Evolutionary conservation across 1,140 invertebrate genomes (phyloP).

Genomic region (Drosophila azteca): DNA sequence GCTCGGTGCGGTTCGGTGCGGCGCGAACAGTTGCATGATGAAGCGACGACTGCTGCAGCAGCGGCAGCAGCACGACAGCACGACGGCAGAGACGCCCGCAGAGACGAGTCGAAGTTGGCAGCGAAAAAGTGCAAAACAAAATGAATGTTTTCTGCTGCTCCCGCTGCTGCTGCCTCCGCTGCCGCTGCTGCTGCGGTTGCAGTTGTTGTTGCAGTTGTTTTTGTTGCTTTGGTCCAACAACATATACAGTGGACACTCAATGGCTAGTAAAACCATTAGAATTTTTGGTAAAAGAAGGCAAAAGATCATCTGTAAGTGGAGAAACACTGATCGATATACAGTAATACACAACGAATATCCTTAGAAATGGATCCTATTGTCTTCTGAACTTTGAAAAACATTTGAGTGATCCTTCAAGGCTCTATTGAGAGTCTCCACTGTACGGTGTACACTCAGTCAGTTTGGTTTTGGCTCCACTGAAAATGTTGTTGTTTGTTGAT

Average conservation of each 20-base stretch:
- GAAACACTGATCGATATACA: too few species aligned
- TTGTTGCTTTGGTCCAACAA: conserved; percentile 10
- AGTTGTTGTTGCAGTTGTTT: conserved; percentile 26
- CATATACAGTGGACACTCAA: conserved; percentile 31
- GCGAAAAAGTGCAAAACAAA: conserved; percentile 71
- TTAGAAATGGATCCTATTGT: too few species aligned
- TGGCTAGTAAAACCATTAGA: too few species aligned
- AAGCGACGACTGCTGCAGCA: conserved; percentile 44
- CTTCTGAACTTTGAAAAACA: too few species aligned
- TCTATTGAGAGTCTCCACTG: conserved; percentile 20
- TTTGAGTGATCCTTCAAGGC: too few species aligned
- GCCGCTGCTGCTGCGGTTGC: conserved; percentile 5
- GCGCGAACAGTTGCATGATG: conserved; percentile 75
- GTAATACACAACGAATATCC: too few species aligned
- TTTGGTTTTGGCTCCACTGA: conserved; percentile 44
- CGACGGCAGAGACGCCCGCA: conserved; percentile 13
- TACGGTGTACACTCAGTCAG: conserved; percentile 2
- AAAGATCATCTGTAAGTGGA: too few species aligned
- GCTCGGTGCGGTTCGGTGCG: conserved; percentile 50
- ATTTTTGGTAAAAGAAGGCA: too few species aligned
- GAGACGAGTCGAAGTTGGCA: conserved; percentile 40
- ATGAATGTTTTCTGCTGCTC: conserved; percentile 66
- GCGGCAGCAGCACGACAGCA: conserved; percentile 6
- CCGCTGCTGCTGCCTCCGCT: conserved; percentile 29
- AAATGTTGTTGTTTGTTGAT: conserved; percentile 64